Evolutionary conservation across 2,888 invertebrate species (phyloP).

Genomic region (Latrodectus hesperus): DNA sequence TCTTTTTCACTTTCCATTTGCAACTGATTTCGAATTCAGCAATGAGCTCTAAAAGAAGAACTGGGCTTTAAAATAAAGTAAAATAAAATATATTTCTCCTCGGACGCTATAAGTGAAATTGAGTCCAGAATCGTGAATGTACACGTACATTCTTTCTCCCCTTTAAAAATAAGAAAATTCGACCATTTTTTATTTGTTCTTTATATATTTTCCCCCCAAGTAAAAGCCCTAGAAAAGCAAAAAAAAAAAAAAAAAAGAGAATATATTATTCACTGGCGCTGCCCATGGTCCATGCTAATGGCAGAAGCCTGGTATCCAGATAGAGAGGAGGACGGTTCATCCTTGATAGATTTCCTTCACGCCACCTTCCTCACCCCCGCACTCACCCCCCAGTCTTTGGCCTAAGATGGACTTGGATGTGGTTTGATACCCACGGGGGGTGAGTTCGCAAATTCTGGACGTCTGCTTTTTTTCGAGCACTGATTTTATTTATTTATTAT

Average conservation of each 20-base stretch:
- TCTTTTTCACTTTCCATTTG: slow-evolving; percentile 68
- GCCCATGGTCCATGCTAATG: slow-evolving; percentile 68
- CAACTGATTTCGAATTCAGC: slow-evolving; percentile 69
- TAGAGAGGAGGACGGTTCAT: slow-evolving; percentile 50
- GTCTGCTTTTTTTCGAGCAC: slow-evolving; percentile 28
- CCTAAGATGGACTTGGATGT: slow-evolving; percentile 27
- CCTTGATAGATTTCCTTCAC: slow-evolving; percentile 66
- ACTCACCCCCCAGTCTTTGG: background rate
- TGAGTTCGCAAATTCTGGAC: slow-evolving; percentile 50
- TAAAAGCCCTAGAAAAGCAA: slow-evolving; percentile 25
- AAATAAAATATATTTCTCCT: slow-evolving; percentile 68
- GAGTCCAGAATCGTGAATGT: slow-evolving; percentile 64
- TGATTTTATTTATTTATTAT: slow-evolving; percentile 37
- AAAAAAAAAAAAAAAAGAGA: slow-evolving; percentile 31
- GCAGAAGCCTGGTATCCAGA: slow-evolving; percentile 52
- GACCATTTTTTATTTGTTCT: slow-evolving; percentile 1
- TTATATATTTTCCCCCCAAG: slow-evolving; percentile 22
- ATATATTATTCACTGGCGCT: slow-evolving; percentile 67
- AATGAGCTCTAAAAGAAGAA: slow-evolving; percentile 67
- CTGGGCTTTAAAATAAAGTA: slow-evolving; percentile 67
- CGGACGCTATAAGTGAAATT: slow-evolving; percentile 68
- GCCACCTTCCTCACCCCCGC: slow-evolving; percentile 22
- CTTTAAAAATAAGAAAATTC: slow-evolving; percentile 63
- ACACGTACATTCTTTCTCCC: slow-evolving; percentile 54
- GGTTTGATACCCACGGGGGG: slow-evolving; percentile 39